Conservation (phyloP, 1,140 invertebrate species). For the Conus betulinus region DNA sequence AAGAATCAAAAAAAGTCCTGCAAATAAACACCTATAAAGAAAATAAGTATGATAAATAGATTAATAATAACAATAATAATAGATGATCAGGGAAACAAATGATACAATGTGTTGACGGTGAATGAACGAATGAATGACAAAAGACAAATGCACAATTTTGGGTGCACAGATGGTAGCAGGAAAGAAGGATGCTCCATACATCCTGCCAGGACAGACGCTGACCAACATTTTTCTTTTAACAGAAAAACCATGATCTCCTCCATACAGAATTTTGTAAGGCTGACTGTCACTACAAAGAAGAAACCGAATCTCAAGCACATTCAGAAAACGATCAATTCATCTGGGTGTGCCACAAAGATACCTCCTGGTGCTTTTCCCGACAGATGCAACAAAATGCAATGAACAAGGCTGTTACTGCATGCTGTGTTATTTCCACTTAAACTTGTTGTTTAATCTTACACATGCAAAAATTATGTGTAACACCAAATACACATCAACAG, state of each 20-base stretch:
- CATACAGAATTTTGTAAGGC: background rate
- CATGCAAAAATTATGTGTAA: too few species aligned
- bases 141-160: too few species aligned
- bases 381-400: conserved; percentile 30
- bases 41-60: too few species aligned
- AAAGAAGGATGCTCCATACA: too few species aligned
- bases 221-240: too few species aligned
- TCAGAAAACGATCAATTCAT: background rate
- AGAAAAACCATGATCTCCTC: background rate
- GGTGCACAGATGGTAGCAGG: too few species aligned
- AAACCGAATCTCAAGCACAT: background rate
- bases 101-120: background rate
- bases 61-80: background rate
- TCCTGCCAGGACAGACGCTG: too few species aligned
- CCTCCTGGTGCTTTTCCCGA: conserved; percentile 29
- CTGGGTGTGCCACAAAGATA: background rate
- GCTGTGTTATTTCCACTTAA: background rate
- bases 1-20: too few species aligned
- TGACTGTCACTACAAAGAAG: background rate
- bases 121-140: background rate
- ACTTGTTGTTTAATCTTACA: too few species aligned
- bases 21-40: too few species aligned
- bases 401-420: background rate
- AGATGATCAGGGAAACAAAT: background rate
- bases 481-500: too few species aligned